These are phyloP conservation scores for Nebria brevicollis DNA, from an alignment of 2,888 invertebrate genomes.

Conservation along the genomic window DNA sequence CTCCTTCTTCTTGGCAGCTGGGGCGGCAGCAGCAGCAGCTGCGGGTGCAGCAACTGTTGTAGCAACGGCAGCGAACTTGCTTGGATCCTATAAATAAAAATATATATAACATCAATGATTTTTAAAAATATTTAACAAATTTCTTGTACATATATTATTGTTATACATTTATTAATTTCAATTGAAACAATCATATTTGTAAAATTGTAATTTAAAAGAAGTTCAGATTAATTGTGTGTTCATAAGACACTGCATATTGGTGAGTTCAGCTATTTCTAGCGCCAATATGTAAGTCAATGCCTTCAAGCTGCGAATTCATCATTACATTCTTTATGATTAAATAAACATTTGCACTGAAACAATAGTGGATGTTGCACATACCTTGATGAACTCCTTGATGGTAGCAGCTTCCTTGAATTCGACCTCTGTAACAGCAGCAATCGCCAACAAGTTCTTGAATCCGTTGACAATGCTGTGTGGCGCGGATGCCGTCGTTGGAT, in stretches of 20 bases:
- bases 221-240: slow-evolving; percentile 47
- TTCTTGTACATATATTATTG: no score
- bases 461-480: slow-evolving; percentile 98
- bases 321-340: slow-evolving; percentile 13
- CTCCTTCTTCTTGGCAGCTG: slow-evolving; percentile 75
- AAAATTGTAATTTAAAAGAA: slow-evolving; percentile 7
- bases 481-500: slow-evolving; percentile 96
- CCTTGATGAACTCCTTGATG: slow-evolving; percentile 92
- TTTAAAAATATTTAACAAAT: no score
- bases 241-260: slow-evolving; percentile 52
- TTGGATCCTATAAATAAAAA: slow-evolving; percentile 79
- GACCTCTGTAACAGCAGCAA: slow-evolving; percentile 96
- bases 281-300: slow-evolving; percentile 53
- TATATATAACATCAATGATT: background rate
- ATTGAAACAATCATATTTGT: no score
- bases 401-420: slow-evolving; percentile 94
- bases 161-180: no score
- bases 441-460: slow-evolving; percentile 96
- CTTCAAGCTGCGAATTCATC: slow-evolving; percentile 58
- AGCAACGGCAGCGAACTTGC: slow-evolving; percentile 84
- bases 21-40: slow-evolving; percentile 71
- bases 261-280: slow-evolving; percentile 65
- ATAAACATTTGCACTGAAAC: background rate
- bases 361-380: slow-evolving; percentile 54
- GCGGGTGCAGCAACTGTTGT: slow-evolving; percentile 71